Percentiles rank a stretch among this genome's conserved stretches.
These are phyloP conservation scores for Brachionus manjavacas DNA, from an alignment of 1,140 invertebrate species.

Conservation along the genomic window DNA sequence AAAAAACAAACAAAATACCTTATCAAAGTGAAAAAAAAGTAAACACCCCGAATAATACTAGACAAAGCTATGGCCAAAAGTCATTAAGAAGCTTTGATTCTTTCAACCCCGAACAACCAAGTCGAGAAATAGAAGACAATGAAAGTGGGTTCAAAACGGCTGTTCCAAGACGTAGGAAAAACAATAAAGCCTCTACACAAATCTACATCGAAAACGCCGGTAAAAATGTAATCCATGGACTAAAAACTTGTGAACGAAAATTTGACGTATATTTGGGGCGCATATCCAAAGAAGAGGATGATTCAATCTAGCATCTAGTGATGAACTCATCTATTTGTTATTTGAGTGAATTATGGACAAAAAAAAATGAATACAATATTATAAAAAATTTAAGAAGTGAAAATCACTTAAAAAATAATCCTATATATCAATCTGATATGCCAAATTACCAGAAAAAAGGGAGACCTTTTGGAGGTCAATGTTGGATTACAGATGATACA, in stretches of 20 bases:
- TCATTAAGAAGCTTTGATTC: not conserved
- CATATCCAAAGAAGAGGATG: not conserved
- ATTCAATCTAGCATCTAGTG: not conserved
- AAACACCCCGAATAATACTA: not conserved
- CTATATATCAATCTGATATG: too few relatives aligned
- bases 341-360: too few relatives aligned
- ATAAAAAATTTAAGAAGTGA: too few relatives aligned
- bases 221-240: not conserved
- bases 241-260: not conserved
- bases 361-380: too few relatives aligned
- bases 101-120: not conserved
- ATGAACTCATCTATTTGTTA: too few relatives aligned
- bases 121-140: not conserved
- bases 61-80: not conserved
- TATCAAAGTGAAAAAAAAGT: too few relatives aligned
- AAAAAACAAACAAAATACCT: too few relatives aligned
- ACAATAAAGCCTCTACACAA: not conserved
- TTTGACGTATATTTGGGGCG: not conserved
- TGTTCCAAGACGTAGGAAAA: not conserved
- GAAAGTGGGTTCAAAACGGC: not conserved
- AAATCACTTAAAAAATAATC: too few relatives aligned
- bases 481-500: too few relatives aligned
- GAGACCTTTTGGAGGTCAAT: too few relatives aligned
- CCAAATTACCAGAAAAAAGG: too few relatives aligned
- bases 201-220: not conserved